Percentiles rank a stretch among this genome's conserved stretches.
Conservation (phyloP, 92 coral and sea anemone genomes). For the Phymanthus crucifer region DNA sequence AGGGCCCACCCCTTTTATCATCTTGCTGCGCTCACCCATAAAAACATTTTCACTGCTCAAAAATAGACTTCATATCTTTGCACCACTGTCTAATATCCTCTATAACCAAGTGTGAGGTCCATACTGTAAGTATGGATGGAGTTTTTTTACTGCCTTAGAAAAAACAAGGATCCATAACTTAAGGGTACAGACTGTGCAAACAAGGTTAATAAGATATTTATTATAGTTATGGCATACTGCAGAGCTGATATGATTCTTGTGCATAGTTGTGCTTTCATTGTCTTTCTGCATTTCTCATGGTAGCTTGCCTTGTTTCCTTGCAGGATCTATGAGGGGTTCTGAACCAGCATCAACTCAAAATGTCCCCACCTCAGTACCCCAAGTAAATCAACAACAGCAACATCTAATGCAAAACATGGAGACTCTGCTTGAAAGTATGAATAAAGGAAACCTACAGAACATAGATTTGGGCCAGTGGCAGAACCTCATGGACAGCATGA, state of each 20-base stretch:
- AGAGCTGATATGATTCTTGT: background rate
- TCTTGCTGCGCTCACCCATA: too few species aligned
- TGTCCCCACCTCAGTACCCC: slow-evolving; percentile 26
- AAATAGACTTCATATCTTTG: too few species aligned
- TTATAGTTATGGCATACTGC: too few species aligned
- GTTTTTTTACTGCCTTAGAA: too few species aligned
- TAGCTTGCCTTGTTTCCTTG: background rate
- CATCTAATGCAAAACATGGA: slow-evolving; percentile 89
- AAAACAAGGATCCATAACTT: too few species aligned
- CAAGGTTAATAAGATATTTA: too few species aligned
- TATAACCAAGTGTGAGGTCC: too few species aligned
- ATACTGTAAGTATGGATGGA: too few species aligned
- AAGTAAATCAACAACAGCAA: slow-evolving; percentile 53
- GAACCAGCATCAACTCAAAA: slow-evolving; percentile 36
- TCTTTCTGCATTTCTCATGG: background rate
- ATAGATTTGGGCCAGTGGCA: slow-evolving; percentile 86
- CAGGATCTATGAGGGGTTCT: slow-evolving; percentile 15
- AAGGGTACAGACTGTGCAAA: too few species aligned
- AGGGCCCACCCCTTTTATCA: too few species aligned
- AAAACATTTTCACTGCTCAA: too few species aligned
- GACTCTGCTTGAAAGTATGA: slow-evolving; percentile 86
- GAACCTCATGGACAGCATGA: slow-evolving; percentile 94
- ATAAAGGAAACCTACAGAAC: slow-evolving; percentile 87
- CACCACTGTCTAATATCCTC: too few species aligned
- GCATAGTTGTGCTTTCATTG: background rate